Conservation (phyloP, 2,797 vertebrate species). For the Knipowitschia caucasica region DNA sequence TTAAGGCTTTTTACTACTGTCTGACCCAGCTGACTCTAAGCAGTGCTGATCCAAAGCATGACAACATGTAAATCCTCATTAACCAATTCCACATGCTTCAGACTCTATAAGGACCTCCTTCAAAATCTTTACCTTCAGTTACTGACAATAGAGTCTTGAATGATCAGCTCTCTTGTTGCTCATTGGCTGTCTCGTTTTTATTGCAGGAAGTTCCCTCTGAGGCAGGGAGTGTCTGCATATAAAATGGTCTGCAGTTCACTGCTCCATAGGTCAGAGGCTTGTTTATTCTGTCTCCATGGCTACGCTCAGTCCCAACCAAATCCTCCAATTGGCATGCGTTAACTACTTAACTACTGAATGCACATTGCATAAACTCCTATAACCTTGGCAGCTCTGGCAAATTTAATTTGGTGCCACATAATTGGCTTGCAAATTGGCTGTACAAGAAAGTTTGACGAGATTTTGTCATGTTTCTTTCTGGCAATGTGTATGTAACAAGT, state of each 20-base stretch:
- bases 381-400: slow-evolving; percentile 60
- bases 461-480: slow-evolving; percentile 69
- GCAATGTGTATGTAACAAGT: slow-evolving; percentile 76
- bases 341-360: slow-evolving; percentile 76
- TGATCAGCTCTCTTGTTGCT: slow-evolving; percentile 99
- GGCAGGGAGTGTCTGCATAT: slow-evolving; percentile 99
- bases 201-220: slow-evolving; percentile 99
- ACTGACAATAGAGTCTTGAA: slow-evolving; percentile 87
- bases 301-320: slow-evolving; percentile 97
- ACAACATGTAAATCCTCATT: slow-evolving; percentile 54
- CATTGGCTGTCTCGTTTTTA: slow-evolving; percentile 99
- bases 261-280: slow-evolving; percentile 99
- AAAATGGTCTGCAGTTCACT: slow-evolving; percentile 99
- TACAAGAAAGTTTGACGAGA: slow-evolving; percentile 68
- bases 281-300: slow-evolving; percentile 99
- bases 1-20: slow-evolving; percentile 53
- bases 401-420: slow-evolving; percentile 68
- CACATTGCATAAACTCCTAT: slow-evolving; percentile 77
- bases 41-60: slow-evolving; percentile 68
- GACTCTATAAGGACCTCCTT: slow-evolving; percentile 57
- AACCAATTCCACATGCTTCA: slow-evolving; percentile 57
- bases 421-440: slow-evolving; percentile 73
- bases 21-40: slow-evolving; percentile 59
- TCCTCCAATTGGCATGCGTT: slow-evolving; percentile 84
- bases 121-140: slow-evolving; percentile 56